These are phyloP conservation scores for Sphenopsis melanotis DNA, from an alignment of 2,797 vertebrate genomes.

Conservation along the genomic window DNA sequence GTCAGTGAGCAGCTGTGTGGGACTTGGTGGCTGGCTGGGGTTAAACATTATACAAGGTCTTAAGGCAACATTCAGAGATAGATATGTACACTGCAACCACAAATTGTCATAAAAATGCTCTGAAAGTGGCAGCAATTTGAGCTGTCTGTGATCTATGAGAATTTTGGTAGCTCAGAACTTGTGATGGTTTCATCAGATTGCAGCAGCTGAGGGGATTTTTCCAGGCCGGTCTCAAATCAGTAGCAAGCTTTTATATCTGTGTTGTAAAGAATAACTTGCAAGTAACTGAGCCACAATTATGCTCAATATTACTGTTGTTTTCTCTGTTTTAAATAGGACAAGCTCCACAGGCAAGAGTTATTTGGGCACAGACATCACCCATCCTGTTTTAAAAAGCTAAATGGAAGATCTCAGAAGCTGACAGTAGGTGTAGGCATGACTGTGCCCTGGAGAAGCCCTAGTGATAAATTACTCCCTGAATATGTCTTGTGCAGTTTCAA, in stretches of 20 bases:
- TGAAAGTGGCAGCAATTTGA: background rate
- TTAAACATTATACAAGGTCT: background rate
- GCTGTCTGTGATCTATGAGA: background rate
- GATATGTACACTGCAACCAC: background rate
- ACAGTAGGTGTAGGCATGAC: background rate
- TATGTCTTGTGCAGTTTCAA: background rate
- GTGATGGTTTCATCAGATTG: background rate
- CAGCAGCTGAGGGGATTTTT: background rate
- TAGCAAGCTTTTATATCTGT: background rate
- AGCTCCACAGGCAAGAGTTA: background rate
- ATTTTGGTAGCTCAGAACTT: background rate
- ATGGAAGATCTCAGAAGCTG: background rate
- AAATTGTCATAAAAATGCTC: background rate
- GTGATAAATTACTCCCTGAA: background rate
- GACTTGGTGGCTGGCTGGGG: background rate
- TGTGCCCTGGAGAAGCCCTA: background rate
- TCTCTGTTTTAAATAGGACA: background rate
- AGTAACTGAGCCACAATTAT: background rate
- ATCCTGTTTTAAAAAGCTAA: background rate
- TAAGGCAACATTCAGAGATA: background rate
- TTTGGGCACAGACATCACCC: background rate
- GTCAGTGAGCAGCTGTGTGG: accelerated
- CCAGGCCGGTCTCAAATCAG: background rate
- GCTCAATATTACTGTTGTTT: background rate
- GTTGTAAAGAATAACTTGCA: background rate